Conservation (phyloP, 2,888 invertebrate genomes). For the Lacanobia oleracea region DNA sequence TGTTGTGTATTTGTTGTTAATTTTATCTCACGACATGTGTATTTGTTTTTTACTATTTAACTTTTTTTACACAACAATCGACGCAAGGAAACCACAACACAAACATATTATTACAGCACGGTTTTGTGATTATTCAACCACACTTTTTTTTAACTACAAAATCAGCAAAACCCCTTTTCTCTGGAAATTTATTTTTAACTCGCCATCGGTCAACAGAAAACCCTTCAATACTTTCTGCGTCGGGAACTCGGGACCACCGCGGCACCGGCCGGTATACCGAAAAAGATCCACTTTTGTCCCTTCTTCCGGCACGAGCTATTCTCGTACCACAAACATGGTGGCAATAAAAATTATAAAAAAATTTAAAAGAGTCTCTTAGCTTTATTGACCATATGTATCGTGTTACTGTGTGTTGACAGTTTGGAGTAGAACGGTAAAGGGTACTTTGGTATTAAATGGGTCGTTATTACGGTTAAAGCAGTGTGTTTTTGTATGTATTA, state of each 20-base stretch:
- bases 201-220: slow-evolving; percentile 66
- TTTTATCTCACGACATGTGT: not conserved
- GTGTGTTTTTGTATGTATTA: slow-evolving; percentile 31
- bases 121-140: not conserved
- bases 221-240: slow-evolving; percentile 60
- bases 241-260: slow-evolving; percentile 68
- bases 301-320: slow-evolving; percentile 83
- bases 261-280: slow-evolving; percentile 73
- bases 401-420: slow-evolving; percentile 73
- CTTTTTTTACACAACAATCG: not conserved
- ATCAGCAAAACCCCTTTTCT: slow-evolving; percentile 54
- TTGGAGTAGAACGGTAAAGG: slow-evolving; percentile 45
- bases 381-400: slow-evolving; percentile 83
- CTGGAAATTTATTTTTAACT: slow-evolving; percentile 59
- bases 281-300: slow-evolving; percentile 83
- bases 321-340: slow-evolving; percentile 62
- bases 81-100: not conserved
- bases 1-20: not conserved
- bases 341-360: slow-evolving; percentile 72
- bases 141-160: slow-evolving; percentile 28
- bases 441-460: slow-evolving; percentile 36
- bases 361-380: slow-evolving; percentile 69
- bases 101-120: not conserved
- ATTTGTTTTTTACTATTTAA: not conserved
- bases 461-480: slow-evolving; percentile 21